Evolutionary conservation across 2,113 vertebrate species (phyloP).

Genomic region (Uropsilus gracilis): DNA sequence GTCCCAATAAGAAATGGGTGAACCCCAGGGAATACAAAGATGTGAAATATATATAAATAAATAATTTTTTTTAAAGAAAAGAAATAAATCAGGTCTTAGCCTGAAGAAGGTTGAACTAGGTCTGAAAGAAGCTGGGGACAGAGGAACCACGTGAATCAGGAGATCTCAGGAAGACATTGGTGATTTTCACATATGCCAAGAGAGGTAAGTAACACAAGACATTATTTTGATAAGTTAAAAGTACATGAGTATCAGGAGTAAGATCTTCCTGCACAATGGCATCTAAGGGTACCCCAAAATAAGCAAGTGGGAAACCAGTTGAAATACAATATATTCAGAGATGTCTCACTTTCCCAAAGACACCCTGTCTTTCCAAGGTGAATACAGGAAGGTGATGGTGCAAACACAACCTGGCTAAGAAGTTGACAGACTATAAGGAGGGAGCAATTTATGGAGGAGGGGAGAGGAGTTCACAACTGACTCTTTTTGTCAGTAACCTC

Average conservation of each 20-base stretch:
- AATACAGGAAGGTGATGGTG: no score
- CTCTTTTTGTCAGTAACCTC: background rate
- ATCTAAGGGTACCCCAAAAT: background rate
- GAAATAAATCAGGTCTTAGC: background rate
- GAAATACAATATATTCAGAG: background rate
- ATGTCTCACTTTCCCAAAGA: background rate
- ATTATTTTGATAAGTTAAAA: background rate
- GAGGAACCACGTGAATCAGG: background rate
- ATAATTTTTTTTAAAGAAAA: background rate
- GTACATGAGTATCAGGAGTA: background rate
- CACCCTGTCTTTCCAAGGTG: background rate
- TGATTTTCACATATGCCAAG: background rate
- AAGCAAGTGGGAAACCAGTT: background rate
- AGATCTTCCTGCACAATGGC: background rate
- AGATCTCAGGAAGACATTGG: background rate
- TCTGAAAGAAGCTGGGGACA: background rate
- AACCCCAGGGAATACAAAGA: no score
- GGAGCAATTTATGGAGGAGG: background rate
- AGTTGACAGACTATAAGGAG: background rate
- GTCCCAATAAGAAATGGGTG: background rate
- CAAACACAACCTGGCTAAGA: no score
- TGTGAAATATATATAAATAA: no score
- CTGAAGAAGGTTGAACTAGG: background rate
- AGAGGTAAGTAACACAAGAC: background rate
- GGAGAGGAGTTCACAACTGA: background rate